Percentiles rank a stretch among this genome's conserved stretches.
Conservation (phyloP, 2,113 vertebrate genomes). For the Thermophis baileyi region DNA sequence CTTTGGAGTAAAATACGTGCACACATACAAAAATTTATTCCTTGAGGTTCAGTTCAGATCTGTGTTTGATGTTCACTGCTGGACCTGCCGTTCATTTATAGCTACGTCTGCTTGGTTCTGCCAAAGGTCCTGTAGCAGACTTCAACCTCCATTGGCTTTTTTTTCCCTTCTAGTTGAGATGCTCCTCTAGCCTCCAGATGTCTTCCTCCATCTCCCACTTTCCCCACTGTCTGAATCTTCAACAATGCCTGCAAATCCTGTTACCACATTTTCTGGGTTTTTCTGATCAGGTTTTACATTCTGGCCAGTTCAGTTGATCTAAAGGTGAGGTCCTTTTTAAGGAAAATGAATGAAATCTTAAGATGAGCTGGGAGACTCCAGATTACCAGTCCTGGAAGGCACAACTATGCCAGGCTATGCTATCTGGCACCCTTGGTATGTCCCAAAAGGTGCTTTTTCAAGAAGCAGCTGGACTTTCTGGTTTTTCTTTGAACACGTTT, state of each 20-base stretch:
- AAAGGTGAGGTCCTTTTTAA: neutral
- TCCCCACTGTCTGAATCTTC: neutral
- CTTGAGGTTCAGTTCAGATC: neutral
- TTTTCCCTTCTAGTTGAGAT: neutral
- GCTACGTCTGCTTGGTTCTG: neutral
- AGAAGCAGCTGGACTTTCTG: too few relatives aligned
- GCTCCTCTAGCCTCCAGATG: neutral
- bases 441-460: too few relatives aligned
- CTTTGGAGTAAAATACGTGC: neutral
- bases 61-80: neutral
- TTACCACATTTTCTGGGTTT: neutral
- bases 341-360: neutral
- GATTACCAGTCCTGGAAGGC: neutral
- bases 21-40: neutral
- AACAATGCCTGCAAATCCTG: neutral
- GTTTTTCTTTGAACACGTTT: too few relatives aligned
- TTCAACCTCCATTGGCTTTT: neutral
- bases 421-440: neutral
- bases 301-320: neutral
- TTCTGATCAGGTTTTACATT: neutral
- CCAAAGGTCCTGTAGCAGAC: neutral
- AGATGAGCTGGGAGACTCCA: neutral
- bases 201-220: neutral
- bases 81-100: neutral
- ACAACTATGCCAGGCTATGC: neutral